phyloP scores from a whole-genome alignment of 2,888 invertebrate genomes.

The Macaria liturata region DNA sequence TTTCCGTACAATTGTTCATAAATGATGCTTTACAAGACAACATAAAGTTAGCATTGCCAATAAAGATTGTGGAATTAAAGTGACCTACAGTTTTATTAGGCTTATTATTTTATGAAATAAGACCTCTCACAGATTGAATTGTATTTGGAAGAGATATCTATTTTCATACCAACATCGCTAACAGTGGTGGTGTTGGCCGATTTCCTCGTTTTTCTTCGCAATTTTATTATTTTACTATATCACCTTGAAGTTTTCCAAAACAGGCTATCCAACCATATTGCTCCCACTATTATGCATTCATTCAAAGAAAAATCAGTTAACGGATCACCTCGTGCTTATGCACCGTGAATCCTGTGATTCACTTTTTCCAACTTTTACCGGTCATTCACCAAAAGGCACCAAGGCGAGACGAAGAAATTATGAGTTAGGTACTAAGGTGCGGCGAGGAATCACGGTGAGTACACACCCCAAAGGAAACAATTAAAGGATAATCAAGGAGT shows the following conservation, averaged over 20 bases:
- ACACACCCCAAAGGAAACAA: conserved; percentile 69
- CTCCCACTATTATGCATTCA: conserved; percentile 9
- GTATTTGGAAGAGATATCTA: too few species aligned
- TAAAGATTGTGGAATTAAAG: too few species aligned
- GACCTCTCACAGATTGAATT: too few species aligned
- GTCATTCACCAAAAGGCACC: conserved; percentile 77
- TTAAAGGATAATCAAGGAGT: conserved; percentile 54
- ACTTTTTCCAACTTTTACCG: conserved; percentile 70
- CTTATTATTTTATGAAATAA: too few species aligned
- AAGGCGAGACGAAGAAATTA: conserved; percentile 69
- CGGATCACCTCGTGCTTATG: conserved; percentile 59
- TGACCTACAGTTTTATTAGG: too few species aligned
- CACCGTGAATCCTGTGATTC: conserved; percentile 80
- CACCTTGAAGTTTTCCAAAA: too few species aligned
- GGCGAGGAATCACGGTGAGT: conserved; percentile 74
- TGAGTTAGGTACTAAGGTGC: conserved; percentile 68
- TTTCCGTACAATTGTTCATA: background rate
- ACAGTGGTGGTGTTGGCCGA: too few species aligned
- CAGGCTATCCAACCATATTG: background rate
- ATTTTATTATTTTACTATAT: too few species aligned
- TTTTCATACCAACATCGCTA: too few species aligned
- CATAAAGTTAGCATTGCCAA: too few species aligned
- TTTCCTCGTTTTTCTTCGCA: too few species aligned
- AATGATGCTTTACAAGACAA: too few species aligned
- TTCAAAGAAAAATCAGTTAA: conserved; percentile 57